A percentile compares a stretch with the other conserved stretches of the same genome.
Conservation (phyloP, 2,113 vertebrate species). For the Anas platyrhynchos region DNA sequence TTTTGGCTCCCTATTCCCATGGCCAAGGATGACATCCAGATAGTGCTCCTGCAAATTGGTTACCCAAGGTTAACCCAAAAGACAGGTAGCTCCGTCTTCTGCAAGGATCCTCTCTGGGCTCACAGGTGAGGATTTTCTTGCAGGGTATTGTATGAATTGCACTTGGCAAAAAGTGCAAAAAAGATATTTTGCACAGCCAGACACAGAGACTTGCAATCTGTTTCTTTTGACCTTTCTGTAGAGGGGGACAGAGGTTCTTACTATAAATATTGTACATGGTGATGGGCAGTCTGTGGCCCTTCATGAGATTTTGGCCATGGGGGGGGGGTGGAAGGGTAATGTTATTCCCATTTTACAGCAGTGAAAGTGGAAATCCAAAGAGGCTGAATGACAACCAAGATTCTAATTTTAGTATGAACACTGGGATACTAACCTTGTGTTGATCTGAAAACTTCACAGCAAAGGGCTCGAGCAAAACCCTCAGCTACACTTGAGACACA, state of each 20-base stretch:
- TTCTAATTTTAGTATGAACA: not conserved
- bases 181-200: not conserved
- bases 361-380: not conserved
- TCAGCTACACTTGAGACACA: not conserved
- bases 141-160: not conserved
- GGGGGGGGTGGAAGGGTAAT: too few relatives aligned
- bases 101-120: not conserved
- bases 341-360: not conserved
- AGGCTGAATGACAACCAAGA: not conserved
- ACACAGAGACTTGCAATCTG: not conserved
- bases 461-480: not conserved
- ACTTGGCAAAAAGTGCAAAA: not conserved
- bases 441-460: not conserved
- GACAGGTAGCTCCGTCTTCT: not conserved
- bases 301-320: not conserved
- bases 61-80: not conserved
- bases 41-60: not conserved
- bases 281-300: not conserved
- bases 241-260: not conserved
- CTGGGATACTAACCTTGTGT: not conserved
- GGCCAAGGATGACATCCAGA: not conserved
- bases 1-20: not conserved
- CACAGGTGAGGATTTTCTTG: not conserved
- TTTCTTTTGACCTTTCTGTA: not conserved
- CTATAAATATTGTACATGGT: not conserved